Base-by-base conservation (phyloP, 1,140 invertebrate species). In the Dinothrombium tinctorium region DNA sequence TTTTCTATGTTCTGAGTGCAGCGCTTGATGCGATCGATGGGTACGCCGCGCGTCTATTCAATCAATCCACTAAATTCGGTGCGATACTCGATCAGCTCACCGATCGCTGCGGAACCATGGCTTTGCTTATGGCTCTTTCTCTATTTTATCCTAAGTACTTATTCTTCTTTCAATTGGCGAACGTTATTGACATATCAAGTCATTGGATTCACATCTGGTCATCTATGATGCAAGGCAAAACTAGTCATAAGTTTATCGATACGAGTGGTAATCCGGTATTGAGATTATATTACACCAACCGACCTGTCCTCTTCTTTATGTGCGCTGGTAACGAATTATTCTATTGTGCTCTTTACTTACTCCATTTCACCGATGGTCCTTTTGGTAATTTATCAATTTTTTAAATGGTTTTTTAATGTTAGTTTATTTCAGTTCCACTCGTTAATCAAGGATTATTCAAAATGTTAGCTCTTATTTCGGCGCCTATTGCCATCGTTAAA, bases 201-300 rank as follows among this genome's bases (percentile, higher is more conserved):
- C 94, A 99, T 56, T 99, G 94, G 94, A 70, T 99, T 43, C 94
- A 87, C 56, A 65, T 94, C 41, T 84, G 94, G 55, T 74, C 80
- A 73, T 51, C 57, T 5, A 55, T 75, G 8, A 65, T 95, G 47
- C 78, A 83, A 60, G 90, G 90, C 21, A 82, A 78, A 58, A 68
- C 71, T 3, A 89, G 79, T 47, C 89, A 95, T 58, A 96, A 95
- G 59, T 76, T 74, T 45, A 69, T 89, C 45, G 79, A 89, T 52
- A 70, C 87, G 56, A 76, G 78, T 17, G 79, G 72, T 47, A 94
- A 92, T 63, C 71, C 77, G 12, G 69, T 96, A 31, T 78, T 96
- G 69, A 67, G 69, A 46, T 53, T 89, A 38, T 96, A 96, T 54
- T 96, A 96, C 53, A 82, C 78, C 6, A 83, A 83, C 50, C 49